Evolutionary conservation across 2,797 vertebrate genomes (phyloP).

Genomic region (Typhlichthys subterraneus): DNA sequence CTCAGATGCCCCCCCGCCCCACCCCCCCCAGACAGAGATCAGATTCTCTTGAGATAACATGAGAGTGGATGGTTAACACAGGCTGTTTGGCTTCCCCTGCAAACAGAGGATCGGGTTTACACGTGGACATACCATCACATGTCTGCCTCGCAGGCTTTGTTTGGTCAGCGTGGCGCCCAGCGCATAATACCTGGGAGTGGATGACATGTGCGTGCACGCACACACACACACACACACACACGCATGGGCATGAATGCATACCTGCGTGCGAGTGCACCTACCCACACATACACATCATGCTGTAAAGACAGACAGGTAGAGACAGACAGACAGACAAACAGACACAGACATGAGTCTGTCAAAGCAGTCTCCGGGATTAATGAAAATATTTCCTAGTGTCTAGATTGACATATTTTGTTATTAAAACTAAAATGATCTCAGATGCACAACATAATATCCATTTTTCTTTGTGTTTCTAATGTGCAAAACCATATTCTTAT

Average conservation of each 20-base stretch:
- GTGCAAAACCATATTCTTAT: no score
- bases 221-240: slow-evolving; percentile 21
- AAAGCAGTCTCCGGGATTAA: no score
- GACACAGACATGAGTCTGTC: no score
- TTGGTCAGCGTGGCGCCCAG: slow-evolving; percentile 55
- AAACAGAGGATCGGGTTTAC: slow-evolving; percentile 67
- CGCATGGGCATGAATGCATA: not conserved
- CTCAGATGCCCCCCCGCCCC: slow-evolving; percentile 25
- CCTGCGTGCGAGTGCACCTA: no score
- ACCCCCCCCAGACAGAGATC: slow-evolving; percentile 40
- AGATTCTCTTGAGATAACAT: slow-evolving; percentile 63
- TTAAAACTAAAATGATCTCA: no score
- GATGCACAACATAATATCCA: no score
- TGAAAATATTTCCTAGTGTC: no score
- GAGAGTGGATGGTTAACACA: slow-evolving; percentile 45
- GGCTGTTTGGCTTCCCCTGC: slow-evolving; percentile 57
- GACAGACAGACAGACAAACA: no score
- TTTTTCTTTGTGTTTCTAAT: no score
- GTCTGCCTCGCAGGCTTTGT: slow-evolving; percentile 53
- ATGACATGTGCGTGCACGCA: not conserved
- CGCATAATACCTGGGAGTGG: slow-evolving; percentile 32
- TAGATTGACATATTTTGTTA: no score
- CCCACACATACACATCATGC: not conserved
- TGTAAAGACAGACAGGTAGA: no score
- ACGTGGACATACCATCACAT: slow-evolving; percentile 30